Evolutionary conservation across 2,113 vertebrate genomes (phyloP).

Genomic region (Hydropotes inermis): DNA sequence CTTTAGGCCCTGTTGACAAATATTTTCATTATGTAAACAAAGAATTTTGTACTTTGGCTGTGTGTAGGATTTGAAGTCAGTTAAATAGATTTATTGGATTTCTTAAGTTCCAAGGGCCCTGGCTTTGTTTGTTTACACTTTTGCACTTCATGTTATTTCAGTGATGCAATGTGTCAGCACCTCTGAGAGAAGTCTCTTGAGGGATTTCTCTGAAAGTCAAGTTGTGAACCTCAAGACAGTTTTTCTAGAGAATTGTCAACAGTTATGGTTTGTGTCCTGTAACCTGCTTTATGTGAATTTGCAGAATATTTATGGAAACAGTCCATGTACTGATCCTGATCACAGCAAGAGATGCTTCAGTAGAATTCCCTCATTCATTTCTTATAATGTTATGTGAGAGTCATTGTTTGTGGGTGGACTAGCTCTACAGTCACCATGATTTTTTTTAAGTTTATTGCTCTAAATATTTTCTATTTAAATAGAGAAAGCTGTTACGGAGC

Average conservation of each 20-base stretch:
- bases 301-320: neutral
- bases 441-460: neutral
- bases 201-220: neutral
- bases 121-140: neutral
- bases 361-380: neutral
- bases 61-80: neutral
- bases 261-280: fast-evolving
- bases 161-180: neutral
- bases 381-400: neutral
- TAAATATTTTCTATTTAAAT: neutral
- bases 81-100: neutral
- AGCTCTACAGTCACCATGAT: neutral
- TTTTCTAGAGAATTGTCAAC: neutral
- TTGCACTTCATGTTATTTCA: neutral
- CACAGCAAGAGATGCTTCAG: neutral
- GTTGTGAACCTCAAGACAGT: neutral
- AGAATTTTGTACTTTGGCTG: neutral
- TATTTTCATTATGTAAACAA: neutral
- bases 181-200: neutral
- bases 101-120: neutral
- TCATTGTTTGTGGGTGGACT: neutral
- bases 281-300: neutral
- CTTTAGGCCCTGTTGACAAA: neutral
- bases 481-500: neutral
- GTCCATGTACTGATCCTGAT: neutral